phyloP scores from a whole-genome alignment of 2,888 invertebrate genomes.

The Melolontha melolontha region DNA sequence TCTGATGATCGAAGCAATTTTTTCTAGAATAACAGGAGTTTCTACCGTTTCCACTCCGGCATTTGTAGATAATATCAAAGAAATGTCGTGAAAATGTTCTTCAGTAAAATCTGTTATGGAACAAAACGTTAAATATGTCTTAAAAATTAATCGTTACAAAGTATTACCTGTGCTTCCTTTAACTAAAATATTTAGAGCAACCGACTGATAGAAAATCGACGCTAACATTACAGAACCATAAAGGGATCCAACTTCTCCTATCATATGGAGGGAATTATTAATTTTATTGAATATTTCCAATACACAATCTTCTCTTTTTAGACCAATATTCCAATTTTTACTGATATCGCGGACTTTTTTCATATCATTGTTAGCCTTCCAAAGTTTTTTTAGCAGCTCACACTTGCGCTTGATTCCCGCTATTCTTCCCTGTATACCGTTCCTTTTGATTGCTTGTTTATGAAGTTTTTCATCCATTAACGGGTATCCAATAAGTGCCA shows the following conservation, averaged over 20 bases:
- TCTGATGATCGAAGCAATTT: conserved; percentile 55
- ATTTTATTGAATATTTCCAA: conserved; percentile 62
- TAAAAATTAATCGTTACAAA: too few relatives aligned
- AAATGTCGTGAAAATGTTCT: conserved; percentile 76
- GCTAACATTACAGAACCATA: conserved; percentile 67
- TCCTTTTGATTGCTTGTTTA: conserved; percentile 66
- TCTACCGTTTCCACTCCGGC: conserved; percentile 80
- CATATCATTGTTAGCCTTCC: conserved; percentile 48
- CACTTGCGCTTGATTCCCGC: background rate
- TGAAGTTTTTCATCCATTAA: conserved; percentile 70
- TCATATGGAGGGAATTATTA: conserved; percentile 47
- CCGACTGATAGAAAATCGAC: conserved; percentile 69
- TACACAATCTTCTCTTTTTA: conserved; percentile 54
- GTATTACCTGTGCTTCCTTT: conserved; percentile 59
- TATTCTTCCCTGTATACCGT: conserved; percentile 55
- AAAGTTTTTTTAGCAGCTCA: conserved; percentile 1
- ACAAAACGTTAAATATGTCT: background rate
- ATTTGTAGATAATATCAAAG: conserved; percentile 75
- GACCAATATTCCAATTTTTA: conserved; percentile 60
- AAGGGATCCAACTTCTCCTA: conserved; percentile 56
- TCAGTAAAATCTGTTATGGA: background rate
- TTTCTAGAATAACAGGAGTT: conserved; percentile 66
- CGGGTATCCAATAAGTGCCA: conserved; percentile 74
- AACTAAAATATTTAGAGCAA: conserved; percentile 69
- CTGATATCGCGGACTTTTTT: conserved; percentile 59